A percentile compares a stretch with the other conserved stretches of the same genome.
These are phyloP conservation scores for Polypterus senegalus DNA, from an alignment of 2,113 vertebrate genomes.

Conservation along the genomic window DNA sequence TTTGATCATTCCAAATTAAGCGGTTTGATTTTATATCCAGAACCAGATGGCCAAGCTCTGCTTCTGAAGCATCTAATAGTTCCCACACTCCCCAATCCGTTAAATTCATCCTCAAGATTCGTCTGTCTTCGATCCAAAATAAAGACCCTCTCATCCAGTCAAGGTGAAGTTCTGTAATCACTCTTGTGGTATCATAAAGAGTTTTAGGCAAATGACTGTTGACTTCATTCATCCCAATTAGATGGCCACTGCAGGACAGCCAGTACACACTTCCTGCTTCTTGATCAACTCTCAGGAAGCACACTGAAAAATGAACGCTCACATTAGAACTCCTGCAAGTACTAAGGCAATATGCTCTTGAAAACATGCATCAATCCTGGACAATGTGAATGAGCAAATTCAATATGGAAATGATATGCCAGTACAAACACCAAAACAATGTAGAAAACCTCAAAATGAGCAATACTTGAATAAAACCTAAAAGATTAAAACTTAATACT, in stretches of 20 bases:
- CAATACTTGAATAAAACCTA: too few species aligned
- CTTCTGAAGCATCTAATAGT: conserved; percentile 43
- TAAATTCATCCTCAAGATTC: conserved; percentile 51
- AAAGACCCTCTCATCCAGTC: conserved; percentile 58
- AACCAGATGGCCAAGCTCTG: conserved; percentile 24
- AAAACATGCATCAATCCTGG: too few species aligned
- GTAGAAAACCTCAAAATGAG: too few species aligned
- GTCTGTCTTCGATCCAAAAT: conserved; percentile 58
- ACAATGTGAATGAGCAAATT: too few species aligned
- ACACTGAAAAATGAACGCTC: conserved; percentile 39
- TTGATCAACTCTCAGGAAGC: conserved; percentile 59
- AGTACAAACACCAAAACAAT: too few species aligned
- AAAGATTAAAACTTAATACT: too few species aligned
- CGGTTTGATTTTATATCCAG: conserved; percentile 57
- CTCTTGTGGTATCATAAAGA: conserved; percentile 45
- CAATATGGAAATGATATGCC: too few species aligned
- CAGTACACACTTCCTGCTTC: conserved; percentile 58
- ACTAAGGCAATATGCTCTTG: too few species aligned
- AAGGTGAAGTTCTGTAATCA: conserved; percentile 51
- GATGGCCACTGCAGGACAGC: conserved; percentile 59
- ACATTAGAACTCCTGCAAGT: too few species aligned
- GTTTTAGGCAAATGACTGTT: conserved; percentile 17
- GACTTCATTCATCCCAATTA: conserved; percentile 38
- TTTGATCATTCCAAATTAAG: conserved; percentile 60
- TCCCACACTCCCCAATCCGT: conserved; percentile 36